Evolutionary conservation across 2,888 invertebrate genomes (phyloP).

Genomic region (Bombylius major): DNA sequence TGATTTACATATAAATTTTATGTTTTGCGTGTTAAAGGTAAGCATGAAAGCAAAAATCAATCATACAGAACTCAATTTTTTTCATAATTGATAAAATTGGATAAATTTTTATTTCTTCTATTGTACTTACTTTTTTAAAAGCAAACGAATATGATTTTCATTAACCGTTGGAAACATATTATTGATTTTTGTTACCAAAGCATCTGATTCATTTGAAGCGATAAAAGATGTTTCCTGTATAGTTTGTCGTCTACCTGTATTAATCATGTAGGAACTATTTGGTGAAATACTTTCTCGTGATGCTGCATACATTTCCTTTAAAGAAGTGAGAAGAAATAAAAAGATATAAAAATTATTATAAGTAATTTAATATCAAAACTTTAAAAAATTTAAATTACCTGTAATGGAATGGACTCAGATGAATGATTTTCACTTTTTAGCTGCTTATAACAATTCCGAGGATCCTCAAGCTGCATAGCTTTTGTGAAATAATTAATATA

Average conservation of each 20-base stretch:
- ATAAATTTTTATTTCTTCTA: background rate
- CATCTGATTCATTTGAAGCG: constrained; percentile 54
- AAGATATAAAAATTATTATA: no score
- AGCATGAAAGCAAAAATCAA: constrained; percentile 14
- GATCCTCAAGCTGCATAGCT: constrained; percentile 67
- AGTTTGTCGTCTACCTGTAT: constrained; percentile 23
- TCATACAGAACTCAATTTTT: background rate
- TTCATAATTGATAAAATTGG: background rate
- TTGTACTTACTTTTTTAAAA: constrained; percentile 72
- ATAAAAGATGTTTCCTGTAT: constrained; percentile 51
- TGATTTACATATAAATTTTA: background rate
- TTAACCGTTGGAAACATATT: constrained; percentile 85
- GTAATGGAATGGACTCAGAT: constrained; percentile 48
- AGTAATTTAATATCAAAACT: no score
- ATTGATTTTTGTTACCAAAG: constrained; percentile 64
- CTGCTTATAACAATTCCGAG: constrained; percentile 45
- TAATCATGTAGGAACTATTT: constrained; percentile 25
- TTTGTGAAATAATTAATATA: constrained; percentile 62
- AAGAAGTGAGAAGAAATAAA: background rate
- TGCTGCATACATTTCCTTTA: constrained; percentile 35
- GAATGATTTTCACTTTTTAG: constrained; percentile 40
- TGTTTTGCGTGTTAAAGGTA: constrained; percentile 4
- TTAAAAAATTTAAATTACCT: constrained; percentile 37
- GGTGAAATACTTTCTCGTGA: constrained; percentile 18
- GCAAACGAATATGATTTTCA: constrained; percentile 73